Evolutionary conservation across 1,140 invertebrate genomes (phyloP).

Genomic region (Polyergus mexicanus): DNA sequence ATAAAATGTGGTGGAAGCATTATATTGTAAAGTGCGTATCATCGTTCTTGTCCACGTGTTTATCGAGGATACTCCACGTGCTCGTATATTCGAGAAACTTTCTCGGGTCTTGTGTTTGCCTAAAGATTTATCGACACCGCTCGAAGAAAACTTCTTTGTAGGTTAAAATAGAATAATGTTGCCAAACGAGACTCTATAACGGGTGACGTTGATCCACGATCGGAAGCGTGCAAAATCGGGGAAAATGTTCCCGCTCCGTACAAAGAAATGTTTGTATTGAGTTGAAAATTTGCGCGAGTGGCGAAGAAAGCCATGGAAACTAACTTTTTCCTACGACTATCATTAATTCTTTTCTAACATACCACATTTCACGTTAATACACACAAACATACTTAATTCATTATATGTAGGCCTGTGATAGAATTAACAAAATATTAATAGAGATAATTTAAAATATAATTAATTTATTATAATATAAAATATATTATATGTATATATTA

Average conservation of each 20-base stretch:
- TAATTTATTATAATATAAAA: too few species aligned
- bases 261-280: constrained; percentile 59
- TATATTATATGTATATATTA: too few species aligned
- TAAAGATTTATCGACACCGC: constrained; percentile 53
- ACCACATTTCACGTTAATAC: constrained; percentile 30
- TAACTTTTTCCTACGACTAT: constrained; percentile 31
- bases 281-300: constrained; percentile 39
- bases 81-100: constrained; percentile 43
- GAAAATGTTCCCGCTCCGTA: constrained; percentile 39
- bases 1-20: constrained; percentile 35
- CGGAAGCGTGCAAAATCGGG: constrained; percentile 38
- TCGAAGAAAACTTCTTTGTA: constrained; percentile 48
- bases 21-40: constrained; percentile 42
- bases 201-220: constrained; percentile 62
- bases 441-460: background rate
- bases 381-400: background rate
- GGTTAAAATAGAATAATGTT: constrained; percentile 62
- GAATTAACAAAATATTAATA: background rate
- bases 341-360: constrained; percentile 46
- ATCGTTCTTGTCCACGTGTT: constrained; percentile 52
- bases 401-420: background rate
- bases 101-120: constrained; percentile 36
- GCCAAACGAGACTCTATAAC: constrained; percentile 42
- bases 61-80: constrained; percentile 46
- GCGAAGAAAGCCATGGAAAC: constrained; percentile 31